Percentiles rank a stretch among this genome's conserved stretches.
Conservation (phyloP, 2,888 invertebrate species). For the Callosobruchus maculatus region DNA sequence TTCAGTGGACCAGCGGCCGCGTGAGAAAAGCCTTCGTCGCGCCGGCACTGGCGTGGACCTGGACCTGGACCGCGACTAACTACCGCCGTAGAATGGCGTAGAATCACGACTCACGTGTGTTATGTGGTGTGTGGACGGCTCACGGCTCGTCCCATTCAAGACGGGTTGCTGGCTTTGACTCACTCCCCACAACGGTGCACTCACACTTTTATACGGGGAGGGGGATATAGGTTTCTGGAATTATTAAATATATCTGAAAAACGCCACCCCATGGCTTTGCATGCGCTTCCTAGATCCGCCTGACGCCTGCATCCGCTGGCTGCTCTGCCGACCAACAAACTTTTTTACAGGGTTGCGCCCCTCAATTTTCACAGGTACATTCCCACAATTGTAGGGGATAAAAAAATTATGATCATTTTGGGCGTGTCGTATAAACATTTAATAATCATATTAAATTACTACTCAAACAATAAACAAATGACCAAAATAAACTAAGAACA, state of each 20-base stretch:
- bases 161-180: conserved; percentile 31
- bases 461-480: too few relatives aligned
- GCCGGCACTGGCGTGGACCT: background rate
- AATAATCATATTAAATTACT: too few relatives aligned
- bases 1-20: background rate
- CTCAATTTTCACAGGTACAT: background rate
- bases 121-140: background rate
- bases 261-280: background rate
- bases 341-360: background rate
- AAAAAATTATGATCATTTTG: too few relatives aligned
- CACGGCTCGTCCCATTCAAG: background rate
- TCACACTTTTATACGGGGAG: conserved; percentile 32
- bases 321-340: background rate
- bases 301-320: background rate
- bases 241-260: background rate
- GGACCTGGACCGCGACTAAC: background rate
- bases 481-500: too few relatives aligned
- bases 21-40: background rate
- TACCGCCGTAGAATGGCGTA: background rate
- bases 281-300: background rate
- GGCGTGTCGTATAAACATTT: too few relatives aligned
- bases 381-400: too few relatives aligned
- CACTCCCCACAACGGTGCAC: conserved; percentile 35
- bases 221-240: conserved; percentile 1
- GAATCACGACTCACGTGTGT: background rate